Conservation (phyloP, 1,140 invertebrate genomes). For the Aethina tumida region DNA sequence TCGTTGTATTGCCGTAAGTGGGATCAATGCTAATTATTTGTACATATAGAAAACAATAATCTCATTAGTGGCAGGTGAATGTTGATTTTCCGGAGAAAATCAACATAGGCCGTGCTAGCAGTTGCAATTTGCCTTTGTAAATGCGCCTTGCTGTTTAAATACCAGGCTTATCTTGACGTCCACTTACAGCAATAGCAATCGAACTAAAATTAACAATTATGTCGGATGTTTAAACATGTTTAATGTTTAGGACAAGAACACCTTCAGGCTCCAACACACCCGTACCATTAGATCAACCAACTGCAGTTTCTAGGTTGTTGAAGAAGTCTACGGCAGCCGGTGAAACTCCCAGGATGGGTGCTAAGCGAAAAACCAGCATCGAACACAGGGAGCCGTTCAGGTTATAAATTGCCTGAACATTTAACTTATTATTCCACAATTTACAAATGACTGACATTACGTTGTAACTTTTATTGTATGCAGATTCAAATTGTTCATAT, state of each 20-base stretch:
- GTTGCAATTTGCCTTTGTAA: too few species aligned
- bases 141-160: too few species aligned
- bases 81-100: too few species aligned
- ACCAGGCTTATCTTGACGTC: too few species aligned
- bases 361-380: conserved; percentile 45
- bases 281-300: conserved; percentile 47
- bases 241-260: conserved; percentile 50
- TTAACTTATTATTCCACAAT: conserved; percentile 29
- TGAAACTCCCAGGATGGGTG: conserved; percentile 44
- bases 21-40: too few species aligned
- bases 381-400: conserved; percentile 53
- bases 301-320: conserved; percentile 50
- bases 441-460: conserved; percentile 34
- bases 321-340: conserved; percentile 57
- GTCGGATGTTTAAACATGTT: background rate
- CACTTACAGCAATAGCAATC: background rate
- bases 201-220: background rate
- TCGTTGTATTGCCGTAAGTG: too few species aligned
- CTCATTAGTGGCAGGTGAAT: too few species aligned
- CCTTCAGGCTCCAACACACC: conserved; percentile 60
- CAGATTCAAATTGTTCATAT: conserved; percentile 32
- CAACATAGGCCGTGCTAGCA: too few species aligned
- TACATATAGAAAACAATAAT: too few species aligned
- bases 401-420: conserved; percentile 40
- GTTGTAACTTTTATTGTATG: conserved; percentile 25